Evolutionary conservation across 2,888 invertebrate species (phyloP).

Genomic region (Amiota minor): DNA sequence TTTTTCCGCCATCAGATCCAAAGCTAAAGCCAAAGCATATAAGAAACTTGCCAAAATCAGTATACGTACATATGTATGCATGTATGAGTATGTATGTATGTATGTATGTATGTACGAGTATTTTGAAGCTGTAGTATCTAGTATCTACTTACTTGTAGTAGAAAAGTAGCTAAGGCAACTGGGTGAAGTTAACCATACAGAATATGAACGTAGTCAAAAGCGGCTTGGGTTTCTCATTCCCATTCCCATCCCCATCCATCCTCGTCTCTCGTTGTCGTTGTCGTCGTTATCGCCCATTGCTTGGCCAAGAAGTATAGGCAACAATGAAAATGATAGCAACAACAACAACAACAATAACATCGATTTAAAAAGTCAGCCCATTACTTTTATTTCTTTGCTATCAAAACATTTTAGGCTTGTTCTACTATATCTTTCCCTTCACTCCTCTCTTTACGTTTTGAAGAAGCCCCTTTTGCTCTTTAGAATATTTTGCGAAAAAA

Average conservation of each 20-base stretch:
- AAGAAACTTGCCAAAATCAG: constrained; percentile 52
- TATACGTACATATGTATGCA: constrained; percentile 46
- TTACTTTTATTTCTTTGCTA: constrained; percentile 59
- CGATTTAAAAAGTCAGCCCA: constrained; percentile 33
- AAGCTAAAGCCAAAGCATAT: constrained; percentile 36
- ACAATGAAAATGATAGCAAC: too few relatives aligned
- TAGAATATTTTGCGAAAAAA: too few relatives aligned
- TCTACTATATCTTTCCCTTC: constrained; percentile 37
- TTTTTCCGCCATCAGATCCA: constrained; percentile 52
- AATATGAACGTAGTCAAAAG: too few relatives aligned
- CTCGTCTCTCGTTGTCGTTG: too few relatives aligned
- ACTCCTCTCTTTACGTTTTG: not conserved
- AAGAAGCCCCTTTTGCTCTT: not conserved
- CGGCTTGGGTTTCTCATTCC: too few relatives aligned
- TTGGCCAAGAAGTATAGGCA: too few relatives aligned
- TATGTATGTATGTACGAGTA: constrained; percentile 36
- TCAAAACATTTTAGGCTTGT: constrained; percentile 50
- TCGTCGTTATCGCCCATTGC: too few relatives aligned
- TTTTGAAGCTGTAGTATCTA: not conserved
- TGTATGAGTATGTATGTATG: constrained; percentile 29
- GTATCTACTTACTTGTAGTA: too few relatives aligned
- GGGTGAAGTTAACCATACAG: too few relatives aligned
- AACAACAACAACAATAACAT: too few relatives aligned
- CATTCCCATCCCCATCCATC: too few relatives aligned
- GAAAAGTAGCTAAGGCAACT: too few relatives aligned